A percentile compares a stretch with the other conserved stretches of the same genome.
Conservation (phyloP, 2,797 vertebrate species). For the Epinephelus malabaricus region DNA sequence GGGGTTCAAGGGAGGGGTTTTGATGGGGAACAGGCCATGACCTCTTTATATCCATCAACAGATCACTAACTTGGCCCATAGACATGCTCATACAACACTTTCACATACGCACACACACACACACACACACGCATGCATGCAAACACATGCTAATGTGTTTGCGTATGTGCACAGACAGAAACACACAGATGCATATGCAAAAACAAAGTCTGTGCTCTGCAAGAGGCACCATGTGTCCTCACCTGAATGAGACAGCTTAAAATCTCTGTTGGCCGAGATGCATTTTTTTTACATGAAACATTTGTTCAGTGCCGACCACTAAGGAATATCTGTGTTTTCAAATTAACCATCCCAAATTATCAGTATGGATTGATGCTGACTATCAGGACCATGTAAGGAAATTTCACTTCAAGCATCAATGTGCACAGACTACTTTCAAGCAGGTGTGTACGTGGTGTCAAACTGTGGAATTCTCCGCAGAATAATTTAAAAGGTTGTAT, state of each 20-base stretch:
- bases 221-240: constrained; percentile 21
- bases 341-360: constrained; percentile 6
- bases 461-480: no score
- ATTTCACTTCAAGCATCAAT: no score
- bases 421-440: no score
- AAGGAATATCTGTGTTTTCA: neutral
- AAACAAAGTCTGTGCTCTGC: constrained; percentile 31
- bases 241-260: constrained; percentile 26
- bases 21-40: constrained; percentile 86
- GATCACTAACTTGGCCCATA: constrained; percentile 83
- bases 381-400: no score
- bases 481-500: no score
- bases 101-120: constrained; percentile 62
- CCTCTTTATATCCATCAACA: constrained; percentile 90
- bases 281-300: constrained; percentile 9
- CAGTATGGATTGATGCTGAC: neutral
- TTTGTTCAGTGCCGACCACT: neutral
- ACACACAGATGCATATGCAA: constrained; percentile 55
- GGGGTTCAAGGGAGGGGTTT: constrained; percentile 82
- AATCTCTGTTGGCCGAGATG: neutral
- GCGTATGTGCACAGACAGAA: constrained; percentile 44
- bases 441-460: no score
- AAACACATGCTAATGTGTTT: constrained; percentile 58
- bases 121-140: constrained; percentile 44
- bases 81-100: constrained; percentile 72